phyloP scores from a whole-genome alignment of 2,797 vertebrate genomes.

The Carcharodon carcharias region DNA sequence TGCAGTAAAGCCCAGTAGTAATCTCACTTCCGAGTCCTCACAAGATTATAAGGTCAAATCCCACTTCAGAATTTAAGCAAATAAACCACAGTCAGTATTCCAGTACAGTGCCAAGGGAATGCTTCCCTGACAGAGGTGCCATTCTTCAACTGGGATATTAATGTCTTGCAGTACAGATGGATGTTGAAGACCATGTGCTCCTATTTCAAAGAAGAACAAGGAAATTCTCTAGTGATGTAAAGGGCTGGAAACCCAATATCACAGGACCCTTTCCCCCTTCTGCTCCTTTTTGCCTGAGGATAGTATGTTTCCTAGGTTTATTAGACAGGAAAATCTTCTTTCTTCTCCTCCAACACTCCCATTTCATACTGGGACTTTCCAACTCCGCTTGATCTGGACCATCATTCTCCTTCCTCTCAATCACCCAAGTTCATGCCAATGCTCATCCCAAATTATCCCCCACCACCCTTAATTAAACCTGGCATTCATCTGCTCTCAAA shows the following conservation, averaged over 20 bases:
- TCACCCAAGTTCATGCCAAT: not conserved
- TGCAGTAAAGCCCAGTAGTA: not conserved
- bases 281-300: not conserved
- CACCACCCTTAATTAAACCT: not conserved
- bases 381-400: not conserved
- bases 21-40: not conserved
- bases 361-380: not conserved
- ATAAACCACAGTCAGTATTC: not conserved
- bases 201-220: not conserved
- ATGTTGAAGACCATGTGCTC: not conserved
- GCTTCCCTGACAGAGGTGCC: not conserved
- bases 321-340: not conserved
- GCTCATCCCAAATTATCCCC: not conserved
- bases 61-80: not conserved
- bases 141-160: not conserved
- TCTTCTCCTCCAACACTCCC: not conserved
- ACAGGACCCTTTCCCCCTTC: not conserved
- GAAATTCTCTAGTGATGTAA: not conserved
- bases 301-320: not conserved
- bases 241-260: not conserved
- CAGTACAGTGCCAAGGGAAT: not conserved
- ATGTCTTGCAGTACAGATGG: not conserved
- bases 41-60: not conserved
- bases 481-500: not conserved
- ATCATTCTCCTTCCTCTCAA: not conserved